These are phyloP conservation scores for Ginglymostoma cirratum DNA, from an alignment of 2,113 vertebrate genomes.

Conservation along the genomic window DNA sequence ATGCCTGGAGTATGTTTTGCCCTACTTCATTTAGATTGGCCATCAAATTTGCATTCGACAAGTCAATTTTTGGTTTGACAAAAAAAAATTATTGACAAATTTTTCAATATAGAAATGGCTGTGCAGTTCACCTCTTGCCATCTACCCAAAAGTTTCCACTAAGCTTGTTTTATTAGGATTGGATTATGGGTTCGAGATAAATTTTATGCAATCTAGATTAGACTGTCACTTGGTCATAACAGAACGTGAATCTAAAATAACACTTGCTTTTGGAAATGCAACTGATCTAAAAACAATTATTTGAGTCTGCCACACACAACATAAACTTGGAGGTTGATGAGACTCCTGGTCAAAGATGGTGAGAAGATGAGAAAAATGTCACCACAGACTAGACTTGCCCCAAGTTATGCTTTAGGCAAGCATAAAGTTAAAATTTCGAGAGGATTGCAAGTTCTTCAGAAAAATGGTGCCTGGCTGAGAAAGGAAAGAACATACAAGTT, in stretches of 20 bases:
- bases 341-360: background rate
- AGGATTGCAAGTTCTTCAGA: background rate
- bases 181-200: background rate
- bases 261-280: background rate
- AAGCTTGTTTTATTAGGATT: background rate
- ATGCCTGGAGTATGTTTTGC: background rate
- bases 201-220: background rate
- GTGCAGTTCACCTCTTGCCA: background rate
- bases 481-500: background rate
- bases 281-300: background rate
- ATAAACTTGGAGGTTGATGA: background rate
- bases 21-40: background rate
- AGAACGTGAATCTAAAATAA: background rate
- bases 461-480: background rate
- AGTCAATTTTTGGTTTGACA: background rate
- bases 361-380: background rate
- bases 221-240: no score
- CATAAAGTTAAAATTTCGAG: background rate
- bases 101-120: background rate
- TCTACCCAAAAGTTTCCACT: background rate
- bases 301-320: background rate
- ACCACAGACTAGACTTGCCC: no score
- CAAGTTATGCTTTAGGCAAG: background rate
- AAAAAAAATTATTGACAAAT: background rate
- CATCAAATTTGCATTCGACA: background rate